Conservation (phyloP, 2,797 vertebrate genomes). For the Halcyon badia region DNA sequence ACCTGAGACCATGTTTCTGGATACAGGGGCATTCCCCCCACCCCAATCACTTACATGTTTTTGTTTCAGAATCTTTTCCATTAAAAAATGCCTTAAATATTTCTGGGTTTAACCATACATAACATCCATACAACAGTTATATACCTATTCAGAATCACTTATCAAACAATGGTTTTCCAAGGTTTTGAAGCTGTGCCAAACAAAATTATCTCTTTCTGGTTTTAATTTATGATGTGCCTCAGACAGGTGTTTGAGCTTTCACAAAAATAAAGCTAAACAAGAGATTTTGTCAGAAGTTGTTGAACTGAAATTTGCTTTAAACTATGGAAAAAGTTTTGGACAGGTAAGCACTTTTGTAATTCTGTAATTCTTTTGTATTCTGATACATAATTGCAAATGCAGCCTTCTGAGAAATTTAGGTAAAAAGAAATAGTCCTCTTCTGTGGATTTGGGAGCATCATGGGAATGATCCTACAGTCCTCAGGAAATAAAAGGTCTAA, state of each 20-base stretch:
- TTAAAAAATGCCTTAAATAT: not conserved
- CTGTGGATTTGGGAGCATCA: not conserved
- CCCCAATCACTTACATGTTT: rapidly evolving
- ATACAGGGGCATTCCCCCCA: not conserved
- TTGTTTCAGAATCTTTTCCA: not conserved
- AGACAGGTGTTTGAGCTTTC: not conserved
- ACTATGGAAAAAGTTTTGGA: not conserved
- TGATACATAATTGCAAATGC: not conserved
- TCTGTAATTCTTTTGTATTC: not conserved
- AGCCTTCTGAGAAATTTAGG: not conserved
- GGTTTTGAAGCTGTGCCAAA: not conserved
- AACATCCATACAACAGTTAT: not conserved
- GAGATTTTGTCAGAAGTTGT: not conserved
- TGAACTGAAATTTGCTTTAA: not conserved
- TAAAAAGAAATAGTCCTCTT: not conserved
- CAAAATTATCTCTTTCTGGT: not conserved
- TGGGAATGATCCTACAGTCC: not conserved
- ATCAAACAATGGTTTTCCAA: not conserved
- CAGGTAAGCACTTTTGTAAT: not conserved
- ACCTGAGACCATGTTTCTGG: not conserved
- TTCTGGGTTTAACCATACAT: not conserved
- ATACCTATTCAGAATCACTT: not conserved
- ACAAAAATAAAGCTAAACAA: not conserved
- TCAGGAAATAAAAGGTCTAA: not conserved
- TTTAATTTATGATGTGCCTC: not conserved